Percentiles rank a stretch among this genome's conserved stretches.
phyloP scores from a whole-genome alignment of 2,888 invertebrate genomes.

The Mythimna ferrago region DNA sequence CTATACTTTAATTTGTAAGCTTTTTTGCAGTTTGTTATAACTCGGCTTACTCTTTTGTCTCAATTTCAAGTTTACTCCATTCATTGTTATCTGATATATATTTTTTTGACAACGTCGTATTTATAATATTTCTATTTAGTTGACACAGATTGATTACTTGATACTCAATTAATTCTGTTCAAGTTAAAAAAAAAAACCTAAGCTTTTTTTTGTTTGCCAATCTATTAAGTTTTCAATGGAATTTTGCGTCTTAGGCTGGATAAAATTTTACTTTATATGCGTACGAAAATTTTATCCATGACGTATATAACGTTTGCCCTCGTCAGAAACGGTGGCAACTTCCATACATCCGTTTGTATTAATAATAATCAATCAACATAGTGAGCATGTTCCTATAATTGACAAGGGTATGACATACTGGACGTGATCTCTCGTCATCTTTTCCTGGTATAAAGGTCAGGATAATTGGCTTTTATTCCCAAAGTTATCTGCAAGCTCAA shows the following conservation, averaged over 20 bases:
- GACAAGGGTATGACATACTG: slow-evolving; percentile 62
- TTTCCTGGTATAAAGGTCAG: slow-evolving; percentile 38
- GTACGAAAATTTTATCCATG: slow-evolving; percentile 1
- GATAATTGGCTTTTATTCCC: slow-evolving; percentile 39
- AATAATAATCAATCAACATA: slow-evolving; percentile 62
- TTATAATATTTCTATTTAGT: slow-evolving; percentile 12
- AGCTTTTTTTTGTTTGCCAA: no score
- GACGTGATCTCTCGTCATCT: slow-evolving; percentile 47
- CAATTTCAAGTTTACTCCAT: not conserved
- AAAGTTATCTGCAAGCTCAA: slow-evolving; percentile 3
- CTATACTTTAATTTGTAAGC: not conserved
- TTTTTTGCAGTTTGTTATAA: not conserved
- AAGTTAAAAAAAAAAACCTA: no score
- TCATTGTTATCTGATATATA: not conserved
- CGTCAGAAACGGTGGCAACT: slow-evolving; percentile 26
- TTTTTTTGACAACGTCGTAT: slow-evolving; percentile 13
- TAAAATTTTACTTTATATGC: not conserved
- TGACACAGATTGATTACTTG: slow-evolving; percentile 2
- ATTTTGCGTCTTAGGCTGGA: not conserved
- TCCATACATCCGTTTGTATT: slow-evolving; percentile 27
- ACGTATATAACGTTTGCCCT: slow-evolving; percentile 26
- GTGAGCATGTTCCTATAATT: slow-evolving; percentile 48
- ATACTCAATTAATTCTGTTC: not conserved
- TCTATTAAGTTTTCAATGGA: no score
- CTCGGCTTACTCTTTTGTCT: not conserved